These are phyloP conservation scores for Corbicula japonica DNA, from an alignment of 2,888 invertebrate genomes.

Conservation along the genomic window DNA sequence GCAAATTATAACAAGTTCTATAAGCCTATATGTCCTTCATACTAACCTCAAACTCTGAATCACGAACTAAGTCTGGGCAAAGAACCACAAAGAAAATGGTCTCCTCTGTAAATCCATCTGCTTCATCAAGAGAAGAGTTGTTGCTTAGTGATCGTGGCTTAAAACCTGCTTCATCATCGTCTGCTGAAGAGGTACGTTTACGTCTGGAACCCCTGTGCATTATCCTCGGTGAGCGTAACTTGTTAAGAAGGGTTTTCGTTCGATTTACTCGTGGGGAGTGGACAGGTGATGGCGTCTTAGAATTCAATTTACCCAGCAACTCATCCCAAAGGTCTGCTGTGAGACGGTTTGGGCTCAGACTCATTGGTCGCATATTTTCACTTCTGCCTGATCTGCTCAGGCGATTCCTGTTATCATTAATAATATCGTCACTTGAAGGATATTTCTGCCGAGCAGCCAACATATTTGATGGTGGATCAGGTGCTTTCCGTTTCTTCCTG, in stretches of 20 bases:
- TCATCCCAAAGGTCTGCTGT: conserved; percentile 49
- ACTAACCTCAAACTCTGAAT: conserved; percentile 62
- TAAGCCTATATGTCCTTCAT: too few relatives aligned
- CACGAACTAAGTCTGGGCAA: conserved; percentile 34
- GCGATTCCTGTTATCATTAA: conserved; percentile 27
- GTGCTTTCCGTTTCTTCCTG: conserved; percentile 58
- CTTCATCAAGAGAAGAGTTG: conserved; percentile 59
- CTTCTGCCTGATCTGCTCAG: not conserved
- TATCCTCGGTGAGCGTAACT: conserved; percentile 59
- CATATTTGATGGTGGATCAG: conserved; percentile 47
- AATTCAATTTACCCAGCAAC: conserved; percentile 45
- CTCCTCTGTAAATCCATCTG: conserved; percentile 36
- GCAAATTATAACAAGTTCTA: too few relatives aligned
- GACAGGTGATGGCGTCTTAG: conserved; percentile 41
- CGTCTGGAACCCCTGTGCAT: conserved; percentile 32
- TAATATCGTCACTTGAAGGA: conserved; percentile 65
- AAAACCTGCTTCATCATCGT: conserved; percentile 64
- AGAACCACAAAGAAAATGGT: conserved; percentile 51
- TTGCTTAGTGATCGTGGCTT: conserved; percentile 37
- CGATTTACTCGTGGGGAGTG: conserved; percentile 37
- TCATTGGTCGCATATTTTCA: conserved; percentile 34
- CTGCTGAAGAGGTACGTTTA: conserved; percentile 14
- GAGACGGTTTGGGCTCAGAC: conserved; percentile 40
- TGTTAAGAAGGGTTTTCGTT: conserved; percentile 43
- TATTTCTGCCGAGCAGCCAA: conserved; percentile 44